A percentile compares a stretch with the other conserved stretches of the same genome.
Conservation (phyloP, 2,113 vertebrate species). For the Pelecanoides urinatrix region DNA sequence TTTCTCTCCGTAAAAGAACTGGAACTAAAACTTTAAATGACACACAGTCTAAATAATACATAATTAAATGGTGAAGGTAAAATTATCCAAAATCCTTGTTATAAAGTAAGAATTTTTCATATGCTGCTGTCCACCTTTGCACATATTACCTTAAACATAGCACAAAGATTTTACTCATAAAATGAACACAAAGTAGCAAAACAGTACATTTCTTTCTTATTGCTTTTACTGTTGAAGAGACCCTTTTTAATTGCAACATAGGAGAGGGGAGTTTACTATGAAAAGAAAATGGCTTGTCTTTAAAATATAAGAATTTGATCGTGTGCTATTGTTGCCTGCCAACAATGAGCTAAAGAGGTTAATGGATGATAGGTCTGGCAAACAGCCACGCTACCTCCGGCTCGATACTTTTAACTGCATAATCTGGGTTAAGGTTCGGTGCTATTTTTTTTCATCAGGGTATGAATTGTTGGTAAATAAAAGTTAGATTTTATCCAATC, state of each 20-base stretch:
- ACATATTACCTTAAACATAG: not conserved
- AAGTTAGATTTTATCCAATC: not conserved
- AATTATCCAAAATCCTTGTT: not conserved
- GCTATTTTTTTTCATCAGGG: not conserved
- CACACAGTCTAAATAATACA: not conserved
- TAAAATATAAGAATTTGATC: constrained; percentile 67
- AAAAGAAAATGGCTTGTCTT: constrained; percentile 60
- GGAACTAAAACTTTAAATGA: not conserved
- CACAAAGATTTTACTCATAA: not conserved
- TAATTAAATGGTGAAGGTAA: not conserved
- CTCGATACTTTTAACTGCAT: constrained; percentile 27
- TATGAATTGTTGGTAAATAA: constrained; percentile 54
- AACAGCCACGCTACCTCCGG: constrained; percentile 50
- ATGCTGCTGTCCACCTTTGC: not conserved
- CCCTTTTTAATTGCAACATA: constrained; percentile 40
- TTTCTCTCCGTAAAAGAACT: not conserved
- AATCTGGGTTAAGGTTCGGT: constrained; percentile 3
- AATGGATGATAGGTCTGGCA: constrained; percentile 73
- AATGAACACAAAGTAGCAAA: not conserved
- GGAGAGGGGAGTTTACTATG: constrained; percentile 28
- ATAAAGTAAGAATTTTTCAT: not conserved
- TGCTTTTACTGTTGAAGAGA: constrained; percentile 41
- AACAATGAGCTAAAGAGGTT: constrained; percentile 77
- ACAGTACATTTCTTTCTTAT: constrained; percentile 24
- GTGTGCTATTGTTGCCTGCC: constrained; percentile 71